Base-by-base conservation (phyloP, 2,888 invertebrate genomes). In the Anoplius nigerrimus region DNA sequence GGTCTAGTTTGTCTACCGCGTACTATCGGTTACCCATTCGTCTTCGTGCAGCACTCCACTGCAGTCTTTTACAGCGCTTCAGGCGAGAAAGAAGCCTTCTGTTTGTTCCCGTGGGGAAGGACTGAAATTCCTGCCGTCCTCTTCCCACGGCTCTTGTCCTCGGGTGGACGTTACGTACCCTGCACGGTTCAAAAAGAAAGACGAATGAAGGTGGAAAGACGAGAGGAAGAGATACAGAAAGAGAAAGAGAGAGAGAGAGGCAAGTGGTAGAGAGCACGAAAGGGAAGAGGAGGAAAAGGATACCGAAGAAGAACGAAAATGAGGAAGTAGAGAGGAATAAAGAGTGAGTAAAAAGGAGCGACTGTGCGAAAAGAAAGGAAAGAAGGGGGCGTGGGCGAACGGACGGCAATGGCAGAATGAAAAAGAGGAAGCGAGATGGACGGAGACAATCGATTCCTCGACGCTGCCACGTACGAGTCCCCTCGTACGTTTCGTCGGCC, bases 1-100 rank as follows among this genome's bases (percentile, higher is more conserved):
- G 69, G 68, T 74, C 77, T 77, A 79, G 74, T 82, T 81, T 80
- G 79, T 80, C 81, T 74, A 71, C 64, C 75, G 62, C 66, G 73
- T 66, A 61, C 80, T 84, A 84, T 84, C 82, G 83, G 82, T 80
- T 81, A 83, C 77, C 81, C 82, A 82, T 84, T 76, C 76, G 78
- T 84, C 84, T 84, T 83, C 72, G 71, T 61, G 62, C 53, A 60
- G 51, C 54, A 63, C 59, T 63, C 66, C 66, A 60, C 62, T 60
- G 61, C 65, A 70, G 71, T 71, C 66, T 66, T 71, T 69, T 62
- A 52, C 59, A 42, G 64, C 62, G 62, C 67, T 64, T 55, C 52
- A 24, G 22, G 21, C 27, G 56, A 54, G 20, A 15, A 15, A 20
- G 22, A 43, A 57, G 57, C 43, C 34, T 56, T 56, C 58, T 46